These are phyloP conservation scores for Struthidea cinerea DNA, from an alignment of 2,113 vertebrate genomes.

Conservation along the genomic window DNA sequence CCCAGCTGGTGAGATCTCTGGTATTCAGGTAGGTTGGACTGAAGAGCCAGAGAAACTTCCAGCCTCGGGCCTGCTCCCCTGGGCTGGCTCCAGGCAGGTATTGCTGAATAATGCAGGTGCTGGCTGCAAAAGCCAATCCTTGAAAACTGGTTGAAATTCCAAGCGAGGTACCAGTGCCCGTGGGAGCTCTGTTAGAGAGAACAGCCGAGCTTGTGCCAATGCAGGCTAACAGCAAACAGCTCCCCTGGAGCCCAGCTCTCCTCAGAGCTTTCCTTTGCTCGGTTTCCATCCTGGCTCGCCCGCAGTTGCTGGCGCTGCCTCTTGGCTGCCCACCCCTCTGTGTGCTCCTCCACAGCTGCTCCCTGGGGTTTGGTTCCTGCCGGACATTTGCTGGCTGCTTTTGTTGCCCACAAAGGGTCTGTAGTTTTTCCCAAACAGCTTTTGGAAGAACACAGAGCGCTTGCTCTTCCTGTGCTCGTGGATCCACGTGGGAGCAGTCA, in stretches of 20 bases:
- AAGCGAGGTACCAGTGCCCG: background rate
- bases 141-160: slow-evolving; percentile 18
- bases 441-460: background rate
- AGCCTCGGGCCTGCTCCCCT: background rate
- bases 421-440: background rate
- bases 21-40: background rate
- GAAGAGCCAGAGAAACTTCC: background rate
- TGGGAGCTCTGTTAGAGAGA: background rate
- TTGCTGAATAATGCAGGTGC: background rate
- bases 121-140: background rate
- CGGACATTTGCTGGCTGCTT: background rate
- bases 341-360: background rate
- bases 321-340: background rate
- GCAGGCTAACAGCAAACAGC: background rate
- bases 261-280: background rate
- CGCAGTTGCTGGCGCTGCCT: rapidly evolving
- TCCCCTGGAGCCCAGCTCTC: background rate
- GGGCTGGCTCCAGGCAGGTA: background rate
- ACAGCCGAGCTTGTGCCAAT: background rate
- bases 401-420: background rate
- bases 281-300: rapidly evolving
- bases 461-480: background rate
- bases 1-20: background rate
- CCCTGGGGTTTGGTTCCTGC: background rate
- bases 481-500: background rate